phyloP scores from a whole-genome alignment of 2,113 vertebrate species.

The Petrocephalus zakoni region DNA sequence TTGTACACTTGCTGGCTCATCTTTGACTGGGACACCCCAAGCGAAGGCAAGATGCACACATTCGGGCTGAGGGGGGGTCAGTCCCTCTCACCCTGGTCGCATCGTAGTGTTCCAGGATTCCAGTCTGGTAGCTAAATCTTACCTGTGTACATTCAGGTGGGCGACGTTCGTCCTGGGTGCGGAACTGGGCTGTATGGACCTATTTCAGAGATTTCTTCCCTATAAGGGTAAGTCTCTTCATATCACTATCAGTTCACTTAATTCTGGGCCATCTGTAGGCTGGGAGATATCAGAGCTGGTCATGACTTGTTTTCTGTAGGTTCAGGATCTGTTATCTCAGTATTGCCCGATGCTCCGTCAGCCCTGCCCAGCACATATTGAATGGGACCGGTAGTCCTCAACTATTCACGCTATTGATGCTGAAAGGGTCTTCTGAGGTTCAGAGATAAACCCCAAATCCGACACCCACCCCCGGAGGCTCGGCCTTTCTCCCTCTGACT shows the following conservation, averaged over 20 bases:
- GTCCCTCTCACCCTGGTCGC: neutral
- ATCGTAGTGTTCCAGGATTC: neutral
- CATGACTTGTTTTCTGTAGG: neutral
- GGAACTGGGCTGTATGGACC: constrained; percentile 88
- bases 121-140: constrained; percentile 2
- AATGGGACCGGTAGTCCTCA: neutral
- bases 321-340: neutral
- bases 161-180: constrained; percentile 88
- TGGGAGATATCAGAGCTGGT: neutral
- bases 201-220: constrained; percentile 97
- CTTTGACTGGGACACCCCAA: constrained; percentile 95
- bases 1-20: constrained; percentile 87
- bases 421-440: neutral
- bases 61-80: neutral
- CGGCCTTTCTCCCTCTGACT: constrained; percentile 9
- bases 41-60: constrained; percentile 66
- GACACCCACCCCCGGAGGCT: constrained; percentile 22
- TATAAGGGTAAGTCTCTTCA: constrained; percentile 69
- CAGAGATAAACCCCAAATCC: constrained; percentile 14
- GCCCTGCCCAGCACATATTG: neutral
- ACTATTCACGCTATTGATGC: neutral
- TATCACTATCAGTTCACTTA: neutral
- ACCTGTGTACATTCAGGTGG: constrained; percentile 65
- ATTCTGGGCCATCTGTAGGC: neutral
- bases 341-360: neutral